Base-by-base conservation (phyloP, 2,113 vertebrate genomes). In the Circaetus gallicus region DNA sequence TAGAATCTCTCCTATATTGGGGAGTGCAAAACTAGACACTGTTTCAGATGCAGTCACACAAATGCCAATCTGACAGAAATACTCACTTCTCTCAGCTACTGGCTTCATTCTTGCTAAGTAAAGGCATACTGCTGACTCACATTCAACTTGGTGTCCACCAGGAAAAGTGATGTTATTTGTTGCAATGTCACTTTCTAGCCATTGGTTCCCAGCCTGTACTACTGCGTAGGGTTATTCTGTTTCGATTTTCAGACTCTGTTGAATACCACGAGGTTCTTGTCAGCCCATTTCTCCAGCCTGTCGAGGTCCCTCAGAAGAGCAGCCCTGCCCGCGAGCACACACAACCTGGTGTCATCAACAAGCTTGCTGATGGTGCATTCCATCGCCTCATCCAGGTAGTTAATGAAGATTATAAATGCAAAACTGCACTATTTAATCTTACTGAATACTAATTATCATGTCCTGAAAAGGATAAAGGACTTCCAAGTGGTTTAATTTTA, bases 331-430 rank as follows among this genome's bases (percentile, higher is more conserved):
- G 55, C 21, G 36, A 76, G 56, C 52, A 79, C 69, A 84, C 70
- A 34, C 52, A 78, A 20, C 59, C 25, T 14, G 6, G 58, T 71
- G 72, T 70, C 86, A 92, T 31, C 83, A 52, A 72, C 74, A 88
- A 69, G 62, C 49, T 52, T 80, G 82, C 43, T 83, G 82, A 92
- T 5, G 1, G 45, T 55, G 47, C 53, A 49, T 87, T 76, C 50
- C 38, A 66, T 10, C 12, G 1, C 31, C 63, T 73, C 77, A 84
- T 67, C 26, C 56, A 94, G 34, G 47, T 31, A 86, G 9, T 55
- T 92, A 90, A 93, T 79, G 73, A 93, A 78, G 55, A 83, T 22
- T 36, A 72, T 38, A 93, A 93, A 92, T n/a, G 72, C 80, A 86
- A 86, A 89, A 25, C 32, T 63, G 20, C 22, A 28, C 32, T 71